Base-by-base conservation (phyloP, 2,113 vertebrate species). In the Ictidomys tridecemlineatus region DNA sequence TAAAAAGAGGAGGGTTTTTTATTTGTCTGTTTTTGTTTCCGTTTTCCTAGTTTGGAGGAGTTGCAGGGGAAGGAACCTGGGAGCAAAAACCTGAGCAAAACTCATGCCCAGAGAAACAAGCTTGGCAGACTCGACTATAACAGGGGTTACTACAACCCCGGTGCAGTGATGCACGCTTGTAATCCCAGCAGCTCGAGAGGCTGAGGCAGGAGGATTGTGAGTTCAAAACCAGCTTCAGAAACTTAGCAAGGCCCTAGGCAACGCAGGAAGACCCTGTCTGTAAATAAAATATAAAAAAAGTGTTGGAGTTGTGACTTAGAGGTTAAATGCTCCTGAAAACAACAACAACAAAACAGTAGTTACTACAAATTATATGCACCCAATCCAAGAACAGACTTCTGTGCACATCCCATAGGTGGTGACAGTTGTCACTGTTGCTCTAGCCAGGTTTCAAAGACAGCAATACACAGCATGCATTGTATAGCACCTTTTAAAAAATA, bases 401-500 rank as follows among this genome's bases (percentile, higher is more conserved):
- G 5, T 18, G 18, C 28, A 8, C 8, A 39, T 39, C 45, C 79
- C 9, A 13, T 53, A 45, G 39, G 18, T 28, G 30, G 13, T 37
- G 32, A 80, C 48, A 32, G 34, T 73, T 74, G 14, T 48, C 20
- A 7, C 83, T 4, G 0, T 48, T 30, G n/a, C n/a, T 83, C 11
- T 17, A 45, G 74, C 65, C 51, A 72, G 89, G 22, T 80, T 72
- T 97, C 77, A 84, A 88, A 91, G 77, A 70, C 34, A 69, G 28
- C 12, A 48, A 26, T n/a, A 34, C 67, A 83, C 51, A 48, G 13
- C 1, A 1, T n/a, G 48, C 8, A 20, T 72, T 69, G 20, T 48
- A 37, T 39, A 58, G 32, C 8, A 48, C 32, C 0, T 37, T 67
- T 65, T 39, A 45, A 63, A 63, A 63, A 63, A 10, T 63, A 28